Evolutionary conservation across 2,888 invertebrate genomes (phyloP), one percentile per base, ranked within the genome.

Genomic region (Drosophila kambysellisi): DNA sequence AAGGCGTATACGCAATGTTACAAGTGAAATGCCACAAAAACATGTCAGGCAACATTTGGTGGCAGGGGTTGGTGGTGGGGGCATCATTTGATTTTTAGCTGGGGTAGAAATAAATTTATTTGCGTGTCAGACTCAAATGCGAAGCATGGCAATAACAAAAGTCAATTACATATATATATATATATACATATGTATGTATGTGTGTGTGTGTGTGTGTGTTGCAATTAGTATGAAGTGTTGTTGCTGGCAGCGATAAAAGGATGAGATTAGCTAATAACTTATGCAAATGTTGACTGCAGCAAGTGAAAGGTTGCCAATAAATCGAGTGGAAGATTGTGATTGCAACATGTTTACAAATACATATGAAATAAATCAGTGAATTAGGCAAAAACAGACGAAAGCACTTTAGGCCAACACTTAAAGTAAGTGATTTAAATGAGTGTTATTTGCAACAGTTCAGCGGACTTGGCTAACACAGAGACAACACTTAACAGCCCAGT

Each of bases 41-140:
- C 63, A 70, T 60, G 51, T 5, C 51, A 43, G 17, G 25, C 25
- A 39, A 3, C 41, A 3, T 25, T n/a, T 4, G 15, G n/a, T 17
- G 41, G 50, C 0, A 3, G 33, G 48, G 58, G 20, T 12, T 12
- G 12, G 20, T 12, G 48, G 59, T 25, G 12, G 25, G 39, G 66
- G 12, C 30, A 32, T 43, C 58, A 68, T 74, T 74, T 69, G 74
- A 74, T 74, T 63, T 68, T 62, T 51, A 59, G 62, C 35, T 37
- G 50, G 63, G 41, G 33, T 32, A 20, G 52, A 76, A 76, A 57
- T 69, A 80, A 83, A 84, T 84, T 84, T 84, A 84, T 84, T 84
- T 84, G 81, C 81, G 81, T 82, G 81, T 79, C 82, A 79, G 74
- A 48, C 68, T 68, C 72, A 82, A 83, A 82, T 82, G 83, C 79